A percentile compares a stretch with the other conserved stretches of the same genome.
Conservation (phyloP, 2,113 vertebrate genomes). For the Centropristis striata region DNA sequence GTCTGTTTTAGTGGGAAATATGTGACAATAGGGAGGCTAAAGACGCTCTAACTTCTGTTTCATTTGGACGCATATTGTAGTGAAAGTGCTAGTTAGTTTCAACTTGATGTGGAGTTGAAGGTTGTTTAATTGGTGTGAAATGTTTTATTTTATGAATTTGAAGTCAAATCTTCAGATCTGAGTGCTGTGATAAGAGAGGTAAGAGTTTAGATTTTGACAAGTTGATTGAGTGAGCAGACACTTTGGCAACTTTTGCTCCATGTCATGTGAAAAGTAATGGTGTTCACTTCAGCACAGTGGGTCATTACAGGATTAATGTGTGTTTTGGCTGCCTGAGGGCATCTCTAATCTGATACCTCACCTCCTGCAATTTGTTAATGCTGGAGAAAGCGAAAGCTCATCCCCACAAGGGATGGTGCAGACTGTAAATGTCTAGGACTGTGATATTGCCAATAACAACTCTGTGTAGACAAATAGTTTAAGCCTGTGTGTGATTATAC, state of each 20-base stretch:
- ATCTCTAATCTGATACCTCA: conserved; percentile 65
- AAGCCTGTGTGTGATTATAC: conserved; percentile 43
- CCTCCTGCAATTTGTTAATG: conserved; percentile 64
- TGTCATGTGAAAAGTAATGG: conserved; percentile 58
- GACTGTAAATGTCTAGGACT: conserved; percentile 47
- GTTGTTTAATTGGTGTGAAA: conserved; percentile 17
- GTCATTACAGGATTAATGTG: conserved; percentile 67
- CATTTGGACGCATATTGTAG: not conserved
- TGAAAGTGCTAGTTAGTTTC: conserved; percentile 2
- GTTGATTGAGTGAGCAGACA: conserved; percentile 31
- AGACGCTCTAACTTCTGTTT: too few species aligned
- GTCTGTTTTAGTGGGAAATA: too few species aligned
- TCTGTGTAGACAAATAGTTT: conserved; percentile 32
- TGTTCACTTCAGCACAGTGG: conserved; percentile 42
- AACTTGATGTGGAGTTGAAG: not conserved
- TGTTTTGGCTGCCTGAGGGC: conserved; percentile 59
- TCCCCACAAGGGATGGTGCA: conserved; percentile 28
- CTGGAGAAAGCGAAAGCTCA: conserved; percentile 50
- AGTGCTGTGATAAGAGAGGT: not conserved
- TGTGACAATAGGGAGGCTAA: too few species aligned
- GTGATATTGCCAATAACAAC: conserved; percentile 50
- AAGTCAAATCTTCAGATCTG: not conserved
- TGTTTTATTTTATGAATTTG: not conserved
- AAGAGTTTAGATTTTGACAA: not conserved
- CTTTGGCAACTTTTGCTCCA: conserved; percentile 43